Evolutionary conservation across 2,113 vertebrate species (phyloP), one percentile per base, ranked within the genome.

Genomic region (Speoplatyrhinus poulsoni): DNA sequence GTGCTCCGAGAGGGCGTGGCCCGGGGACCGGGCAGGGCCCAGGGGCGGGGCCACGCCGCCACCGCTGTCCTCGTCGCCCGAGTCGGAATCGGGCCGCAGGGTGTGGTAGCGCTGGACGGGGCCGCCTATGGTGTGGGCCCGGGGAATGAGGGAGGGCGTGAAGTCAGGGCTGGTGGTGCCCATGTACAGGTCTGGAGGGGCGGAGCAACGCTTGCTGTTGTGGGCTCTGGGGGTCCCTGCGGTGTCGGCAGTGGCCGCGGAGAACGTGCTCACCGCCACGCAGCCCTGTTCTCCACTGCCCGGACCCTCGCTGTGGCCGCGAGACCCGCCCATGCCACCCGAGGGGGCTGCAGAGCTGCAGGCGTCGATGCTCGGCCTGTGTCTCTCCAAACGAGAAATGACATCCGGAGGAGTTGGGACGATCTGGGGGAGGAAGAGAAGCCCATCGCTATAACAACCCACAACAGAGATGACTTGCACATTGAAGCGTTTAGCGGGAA

Each of bases 161-260:
- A 87, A 2, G 9, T 94, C 84, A 76, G 93, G 66, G 86, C 87
- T 70, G 91, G 95, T 82, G 4, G 54, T 88, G 0, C 94, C 92
- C 76, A 94, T 80, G 81, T 95, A 97, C 69, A 98, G 93, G 0
- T 98, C 95, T 0, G 96, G 95, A 0, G 96, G 96, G 0, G 97
- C 96, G 0, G 97, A 99, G 87, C 94, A 96, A 59, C 96, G 91
- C 76, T 94, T 83, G 79, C 87, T 92, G 9, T 1, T 19, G 12
- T 19, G 70, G 41, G 63, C 62, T 67, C 73, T 80, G 36, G 77
- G 70, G 12, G 54, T 41, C 71, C 13, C 73, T 12, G 68, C 36
- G 53, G 90, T 85, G 1, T 94, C 92, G 87, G 63, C 50, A 8
- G 92, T 90, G 62, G 93, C 81, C 33, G 92, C 93, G 0, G 94